Evolutionary conservation across 2,888 invertebrate genomes (phyloP), one percentile per base, ranked within the genome.

Genomic region (Pheosia gnoma): DNA sequence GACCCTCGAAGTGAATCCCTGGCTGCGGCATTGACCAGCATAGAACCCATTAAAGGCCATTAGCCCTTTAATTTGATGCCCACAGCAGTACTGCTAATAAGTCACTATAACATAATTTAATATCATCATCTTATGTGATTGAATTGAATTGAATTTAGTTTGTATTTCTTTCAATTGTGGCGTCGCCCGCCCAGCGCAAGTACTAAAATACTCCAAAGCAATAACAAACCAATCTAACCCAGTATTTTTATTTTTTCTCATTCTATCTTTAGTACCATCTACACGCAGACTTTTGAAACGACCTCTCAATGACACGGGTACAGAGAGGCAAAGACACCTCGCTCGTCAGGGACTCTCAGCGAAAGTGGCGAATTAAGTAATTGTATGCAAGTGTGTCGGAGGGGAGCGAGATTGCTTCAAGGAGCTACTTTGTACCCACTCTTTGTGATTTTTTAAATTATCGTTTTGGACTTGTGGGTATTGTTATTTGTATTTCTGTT

Each of bases 331-430:
- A n/a, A 39, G 55, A 38, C 65, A 72, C 73, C 70, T 72, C 68
- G 70, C 66, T 74, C 67, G 67, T 70, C 61, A 71, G 72, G 67
- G 67, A 57, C 70, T 68, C 68, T 72, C 61, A 56, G 74, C 66
- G 66, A 74, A 80, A 82, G 81, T 78, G 80, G 79, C 77, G 70
- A 81, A 82, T 82, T 82, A 83, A 82, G 83, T 80, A 81, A 83
- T 82, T 81, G 82, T 82, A 83, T 83, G 82, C 81, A 81, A 81
- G 80, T 73, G 78, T 65, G 62, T 63, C 65, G 77, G 73, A 78
- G 74, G 71, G 74, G 72, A 71, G 63, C 66, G 59, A 66, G 72
- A 78, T 74, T 75, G 73, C 71, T 70, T 67, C 57, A 70, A 62
- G 64, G 66, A 68, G 63, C 65, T 72, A 67, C 70, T 73, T 65